Conservation (phyloP, 53 echinoderm and acorn worm genomes). For the Luidia sarsii region DNA sequence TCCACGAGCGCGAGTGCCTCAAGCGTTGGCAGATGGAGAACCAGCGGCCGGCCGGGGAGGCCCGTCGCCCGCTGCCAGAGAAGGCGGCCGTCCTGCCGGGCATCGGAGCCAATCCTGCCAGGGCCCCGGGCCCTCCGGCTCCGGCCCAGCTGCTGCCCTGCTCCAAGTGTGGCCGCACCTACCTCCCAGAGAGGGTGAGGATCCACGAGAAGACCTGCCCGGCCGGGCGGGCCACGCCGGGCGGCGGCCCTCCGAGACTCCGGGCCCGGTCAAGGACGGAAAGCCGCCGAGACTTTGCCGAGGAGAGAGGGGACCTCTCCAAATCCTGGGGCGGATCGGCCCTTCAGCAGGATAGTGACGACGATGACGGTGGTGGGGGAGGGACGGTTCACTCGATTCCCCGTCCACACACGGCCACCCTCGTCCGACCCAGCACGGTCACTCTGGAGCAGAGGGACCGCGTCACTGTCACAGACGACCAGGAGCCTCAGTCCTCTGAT, state of each 20-base stretch:
- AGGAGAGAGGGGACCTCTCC: conserved; percentile 21
- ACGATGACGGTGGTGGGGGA: neutral
- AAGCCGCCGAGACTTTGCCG: neutral
- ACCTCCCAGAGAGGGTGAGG: conserved; percentile 73
- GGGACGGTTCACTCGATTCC: conserved; percentile 11
- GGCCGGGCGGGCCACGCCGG: conserved; percentile 1
- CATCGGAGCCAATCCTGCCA: conserved; percentile 46
- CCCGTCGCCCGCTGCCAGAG: conserved; percentile 19
- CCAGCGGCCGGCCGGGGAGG: conserved; percentile 7
- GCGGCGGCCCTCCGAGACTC: conserved; percentile 7
- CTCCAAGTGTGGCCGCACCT: conserved; percentile 76
- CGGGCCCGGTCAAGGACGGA: conserved; percentile 16
- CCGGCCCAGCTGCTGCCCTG: conserved; percentile 67
- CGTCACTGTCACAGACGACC: conserved; percentile 65
- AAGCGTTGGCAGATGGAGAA: conserved; percentile 62
- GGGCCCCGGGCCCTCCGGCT: conserved; percentile 74
- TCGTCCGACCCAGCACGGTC: conserved; percentile 84
- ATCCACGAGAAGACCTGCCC: conserved; percentile 53
- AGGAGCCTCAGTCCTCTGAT: neutral
- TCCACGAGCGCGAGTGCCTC: conserved; percentile 60
- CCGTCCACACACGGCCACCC: conserved; percentile 78
- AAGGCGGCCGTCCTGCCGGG: conserved; percentile 55
- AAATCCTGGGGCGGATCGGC: conserved; percentile 73
- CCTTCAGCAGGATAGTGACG: neutral
- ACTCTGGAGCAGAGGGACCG: conserved; percentile 64